Base-by-base conservation (phyloP, 2,113 vertebrate genomes). In the Tychaedon coryphoeus region DNA sequence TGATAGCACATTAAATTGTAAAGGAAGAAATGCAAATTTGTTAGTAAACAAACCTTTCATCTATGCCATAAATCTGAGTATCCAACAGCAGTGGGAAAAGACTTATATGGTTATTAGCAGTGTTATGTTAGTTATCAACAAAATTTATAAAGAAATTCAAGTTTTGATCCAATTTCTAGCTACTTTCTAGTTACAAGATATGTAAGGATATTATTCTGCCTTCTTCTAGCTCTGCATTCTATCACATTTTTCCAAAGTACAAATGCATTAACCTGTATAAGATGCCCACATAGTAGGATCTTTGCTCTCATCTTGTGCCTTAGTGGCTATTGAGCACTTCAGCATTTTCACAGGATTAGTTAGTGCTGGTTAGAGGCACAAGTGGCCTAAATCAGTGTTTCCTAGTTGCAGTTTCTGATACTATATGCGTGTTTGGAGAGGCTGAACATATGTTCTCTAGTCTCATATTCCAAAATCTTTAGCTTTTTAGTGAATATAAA, bases 401-500 rank as follows among this genome's bases (percentile, higher is more conserved):
- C 69, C 50, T 66, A 38, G 36, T 61, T 88, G 60, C 18, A 60
- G 10, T 93, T 84, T 64, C 42, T 79, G 62, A 28, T 14, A 16
- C 14, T 31, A 0, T 60, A 9, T 65, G 53, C 40, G 5, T 65
- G 19, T 77, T 91, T 84, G 69, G 70, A 69, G 69, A 83, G 79
- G 8, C 66, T 82, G 47, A 91, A 51, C 40, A 4, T 88, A 51
- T 24, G 28, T 61, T 93, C 24, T 76, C 2, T 58, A 70, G 71
- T 45, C 86, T 94, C 70, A 11, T 61, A 66, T 73, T 90, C 22
- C 76, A 65, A 88, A 94, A 89, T 86, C 33, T 34, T 43, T 24
- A 77, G 71, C 29, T 85, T 96, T 91, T 95, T 88, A 88, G 45
- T 14, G 73, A 79, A 51, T 71, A 69, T 60, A 25, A 82, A 90